These are phyloP conservation scores for Meteorus cinctellus DNA, from an alignment of 2,888 invertebrate species.

Conservation along the genomic window DNA sequence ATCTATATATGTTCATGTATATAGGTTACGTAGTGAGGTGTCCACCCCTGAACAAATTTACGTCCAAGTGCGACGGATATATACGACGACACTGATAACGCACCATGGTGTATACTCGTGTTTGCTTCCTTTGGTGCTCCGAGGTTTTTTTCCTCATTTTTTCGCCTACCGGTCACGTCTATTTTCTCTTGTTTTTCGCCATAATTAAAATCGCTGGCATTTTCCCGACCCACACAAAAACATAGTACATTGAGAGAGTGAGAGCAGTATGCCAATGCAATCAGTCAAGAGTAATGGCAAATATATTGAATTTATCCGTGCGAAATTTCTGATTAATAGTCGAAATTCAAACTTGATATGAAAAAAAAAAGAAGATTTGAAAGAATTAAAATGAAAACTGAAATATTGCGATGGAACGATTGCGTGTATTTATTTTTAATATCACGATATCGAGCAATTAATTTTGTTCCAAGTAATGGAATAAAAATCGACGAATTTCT, in stretches of 20 bases:
- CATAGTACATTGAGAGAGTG: neutral
- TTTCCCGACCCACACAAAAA: neutral
- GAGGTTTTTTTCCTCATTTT: neutral
- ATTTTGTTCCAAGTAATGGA: neutral
- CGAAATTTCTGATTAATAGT: constrained; percentile 18
- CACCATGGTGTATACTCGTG: constrained; percentile 24
- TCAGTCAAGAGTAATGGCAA: constrained; percentile 13
- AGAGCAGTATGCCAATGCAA: neutral
- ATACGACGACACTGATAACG: constrained; percentile 33
- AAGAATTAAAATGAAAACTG: neutral
- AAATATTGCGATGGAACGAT: neutral
- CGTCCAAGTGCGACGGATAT: constrained; percentile 54
- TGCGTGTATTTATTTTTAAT: neutral
- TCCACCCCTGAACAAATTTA: constrained; percentile 71
- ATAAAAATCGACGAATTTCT: neutral
- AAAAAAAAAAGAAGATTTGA: constrained; percentile 17
- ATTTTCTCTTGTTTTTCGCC: neutral
- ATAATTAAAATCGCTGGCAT: constrained; percentile 32
- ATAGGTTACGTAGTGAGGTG: constrained; percentile 38
- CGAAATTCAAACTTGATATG: neutral
- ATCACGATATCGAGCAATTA: constrained; percentile 5
- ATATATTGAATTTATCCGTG: constrained; percentile 19
- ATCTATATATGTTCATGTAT: constrained; percentile 51
- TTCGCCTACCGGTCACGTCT: neutral
- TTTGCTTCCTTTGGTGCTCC: neutral